These are phyloP conservation scores for Enchytraeus crypticus DNA, from an alignment of 2,888 invertebrate species.

Conservation along the genomic window DNA sequence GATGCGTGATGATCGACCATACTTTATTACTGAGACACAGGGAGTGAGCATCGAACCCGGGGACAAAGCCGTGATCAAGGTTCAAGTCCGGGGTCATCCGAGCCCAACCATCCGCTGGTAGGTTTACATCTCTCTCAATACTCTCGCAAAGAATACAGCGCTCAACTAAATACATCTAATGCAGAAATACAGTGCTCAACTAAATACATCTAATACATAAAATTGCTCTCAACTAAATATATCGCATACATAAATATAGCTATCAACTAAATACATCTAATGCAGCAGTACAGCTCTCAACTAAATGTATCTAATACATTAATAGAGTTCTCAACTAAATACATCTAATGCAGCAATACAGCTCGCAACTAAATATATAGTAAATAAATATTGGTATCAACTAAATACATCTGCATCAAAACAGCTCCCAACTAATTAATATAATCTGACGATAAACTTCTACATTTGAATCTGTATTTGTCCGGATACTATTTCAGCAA, in stretches of 20 bases:
- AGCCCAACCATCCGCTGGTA: constrained; percentile 44
- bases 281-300: too few species aligned
- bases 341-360: too few species aligned
- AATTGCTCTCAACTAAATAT: neutral
- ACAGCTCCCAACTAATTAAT: too few species aligned
- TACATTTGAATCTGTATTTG: too few species aligned
- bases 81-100: constrained; percentile 40
- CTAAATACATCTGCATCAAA: too few species aligned
- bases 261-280: neutral
- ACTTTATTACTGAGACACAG: constrained; percentile 35
- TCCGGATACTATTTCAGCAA: too few species aligned
- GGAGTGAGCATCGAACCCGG: constrained; percentile 40
- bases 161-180: neutral
- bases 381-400: too few species aligned
- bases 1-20: constrained; percentile 33
- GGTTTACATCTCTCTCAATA: neutral
- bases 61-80: constrained; percentile 39
- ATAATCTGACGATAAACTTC: too few species aligned
- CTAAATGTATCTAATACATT: too few species aligned
- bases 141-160: neutral
- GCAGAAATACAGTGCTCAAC: neutral
- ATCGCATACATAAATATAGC: neutral
- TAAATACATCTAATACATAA: neutral
- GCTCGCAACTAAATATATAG: too few species aligned
- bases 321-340: too few species aligned